Percentiles rank a stretch among this genome's conserved stretches.
These are phyloP conservation scores for Ptychodera flava DNA, from an alignment of 35 echinoderm and acorn worm species.

Conservation along the genomic window DNA sequence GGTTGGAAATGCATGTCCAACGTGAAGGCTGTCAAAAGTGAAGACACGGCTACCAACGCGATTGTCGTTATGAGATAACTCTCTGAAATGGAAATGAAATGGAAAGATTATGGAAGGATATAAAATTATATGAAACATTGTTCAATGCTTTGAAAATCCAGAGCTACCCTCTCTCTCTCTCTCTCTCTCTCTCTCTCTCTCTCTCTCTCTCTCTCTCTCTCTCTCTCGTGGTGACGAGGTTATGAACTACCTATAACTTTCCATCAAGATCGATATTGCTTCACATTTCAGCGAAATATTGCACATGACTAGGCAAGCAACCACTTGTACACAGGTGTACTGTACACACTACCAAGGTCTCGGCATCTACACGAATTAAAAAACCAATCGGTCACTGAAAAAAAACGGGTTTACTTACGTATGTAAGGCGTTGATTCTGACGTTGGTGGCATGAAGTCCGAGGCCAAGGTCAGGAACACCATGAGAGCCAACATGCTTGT, in stretches of 20 bases:
- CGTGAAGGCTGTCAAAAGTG: constrained; percentile 70
- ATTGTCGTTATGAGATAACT: constrained; percentile 71
- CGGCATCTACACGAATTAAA: not conserved
- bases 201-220: no score
- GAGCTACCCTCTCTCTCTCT: no score
- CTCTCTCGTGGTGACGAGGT: not conserved
- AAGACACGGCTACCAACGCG: constrained; percentile 58
- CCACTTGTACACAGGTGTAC: not conserved
- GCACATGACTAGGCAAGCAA: not conserved
- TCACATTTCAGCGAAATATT: no score
- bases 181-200: no score
- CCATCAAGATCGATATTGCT: no score
- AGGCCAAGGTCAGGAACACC: not conserved
- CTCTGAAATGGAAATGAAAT: constrained; percentile 33
- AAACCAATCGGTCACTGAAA: no score
- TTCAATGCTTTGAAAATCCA: not conserved
- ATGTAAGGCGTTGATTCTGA: not conserved
- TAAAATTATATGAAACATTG: not conserved
- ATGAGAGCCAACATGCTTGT: not conserved
- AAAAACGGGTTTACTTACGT: not conserved
- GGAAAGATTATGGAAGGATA: not conserved
- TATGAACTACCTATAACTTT: not conserved
- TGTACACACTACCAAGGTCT: not conserved
- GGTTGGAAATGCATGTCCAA: constrained; percentile 68
- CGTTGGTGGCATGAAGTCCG: not conserved